These are phyloP conservation scores for Malaclemys terrapin DNA, from an alignment of 2,113 vertebrate genomes.

Conservation along the genomic window DNA sequence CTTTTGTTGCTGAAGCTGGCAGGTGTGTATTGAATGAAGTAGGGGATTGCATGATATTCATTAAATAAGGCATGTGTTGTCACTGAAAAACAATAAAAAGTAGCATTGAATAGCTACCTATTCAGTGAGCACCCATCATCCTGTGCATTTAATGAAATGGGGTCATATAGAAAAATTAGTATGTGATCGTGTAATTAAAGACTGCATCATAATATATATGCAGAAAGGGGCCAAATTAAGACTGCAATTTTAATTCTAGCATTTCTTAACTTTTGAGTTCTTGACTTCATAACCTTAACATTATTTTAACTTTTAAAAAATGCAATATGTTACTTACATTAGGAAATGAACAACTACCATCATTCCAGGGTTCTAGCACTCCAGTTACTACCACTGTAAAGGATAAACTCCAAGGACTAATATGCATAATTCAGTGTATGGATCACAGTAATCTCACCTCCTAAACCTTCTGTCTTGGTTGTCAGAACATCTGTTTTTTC, in stretches of 20 bases:
- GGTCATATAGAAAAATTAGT: background rate
- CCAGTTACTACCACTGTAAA: slow-evolving; percentile 37
- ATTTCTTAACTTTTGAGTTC: background rate
- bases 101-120: background rate
- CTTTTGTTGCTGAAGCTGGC: background rate
- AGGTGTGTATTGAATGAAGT: background rate
- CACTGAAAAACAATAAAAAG: background rate
- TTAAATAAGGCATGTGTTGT: background rate
- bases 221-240: background rate
- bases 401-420: slow-evolving; percentile 46
- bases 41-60: background rate
- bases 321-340: background rate
- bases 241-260: background rate
- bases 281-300: background rate
- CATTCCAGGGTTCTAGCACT: background rate
- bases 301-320: background rate
- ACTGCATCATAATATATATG: background rate
- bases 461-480: slow-evolving; percentile 57
- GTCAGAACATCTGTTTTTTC: slow-evolving; percentile 69
- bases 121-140: background rate
- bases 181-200: background rate
- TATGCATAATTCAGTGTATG: slow-evolving; percentile 63
- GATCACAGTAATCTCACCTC: slow-evolving; percentile 42
- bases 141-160: background rate
- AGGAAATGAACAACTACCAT: slow-evolving; percentile 18